phyloP scores from a whole-genome alignment of 2,113 vertebrate species.

The Danio rerio region DNA sequence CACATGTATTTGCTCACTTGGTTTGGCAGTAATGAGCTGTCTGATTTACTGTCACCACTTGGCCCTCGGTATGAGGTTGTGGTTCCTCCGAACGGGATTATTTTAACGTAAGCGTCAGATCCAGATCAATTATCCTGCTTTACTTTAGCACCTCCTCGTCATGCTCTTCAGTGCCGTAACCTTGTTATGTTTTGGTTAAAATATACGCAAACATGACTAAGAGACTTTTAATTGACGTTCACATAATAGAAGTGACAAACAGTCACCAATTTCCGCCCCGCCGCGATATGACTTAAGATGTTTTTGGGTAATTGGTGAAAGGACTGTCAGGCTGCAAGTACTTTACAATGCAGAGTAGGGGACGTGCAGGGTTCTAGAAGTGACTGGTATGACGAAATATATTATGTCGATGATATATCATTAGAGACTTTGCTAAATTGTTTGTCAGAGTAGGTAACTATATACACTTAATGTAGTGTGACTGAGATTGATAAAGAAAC shows the following conservation, averaged over 20 bases:
- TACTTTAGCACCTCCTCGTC: neutral
- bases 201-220: slow-evolving; percentile 1
- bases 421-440: too few species aligned
- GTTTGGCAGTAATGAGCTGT: slow-evolving; percentile 70
- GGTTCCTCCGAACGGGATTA: slow-evolving; percentile 3
- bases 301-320: slow-evolving; percentile 13
- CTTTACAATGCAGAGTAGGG: neutral
- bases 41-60: slow-evolving; percentile 67
- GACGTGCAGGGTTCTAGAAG: neutral
- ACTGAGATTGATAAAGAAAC: too few species aligned
- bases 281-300: neutral
- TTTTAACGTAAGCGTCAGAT: slow-evolving; percentile 30
- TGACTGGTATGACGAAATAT: too few species aligned
- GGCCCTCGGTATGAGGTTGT: neutral
- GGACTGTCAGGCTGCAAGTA: slow-evolving; percentile 11
- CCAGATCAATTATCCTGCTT: slow-evolving; percentile 21
- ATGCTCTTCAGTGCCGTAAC: slow-evolving; percentile 19
- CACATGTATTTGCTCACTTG: slow-evolving; percentile 75
- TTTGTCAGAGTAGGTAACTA: too few species aligned
- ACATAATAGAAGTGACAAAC: slow-evolving; percentile 34
- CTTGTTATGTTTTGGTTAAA: neutral
- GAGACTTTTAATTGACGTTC: slow-evolving; percentile 32
- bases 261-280: neutral
- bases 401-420: too few species aligned
- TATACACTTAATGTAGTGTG: too few species aligned